Evolutionary conservation across 2,113 vertebrate species (phyloP).

Genomic region (Pungitius pungitius): DNA sequence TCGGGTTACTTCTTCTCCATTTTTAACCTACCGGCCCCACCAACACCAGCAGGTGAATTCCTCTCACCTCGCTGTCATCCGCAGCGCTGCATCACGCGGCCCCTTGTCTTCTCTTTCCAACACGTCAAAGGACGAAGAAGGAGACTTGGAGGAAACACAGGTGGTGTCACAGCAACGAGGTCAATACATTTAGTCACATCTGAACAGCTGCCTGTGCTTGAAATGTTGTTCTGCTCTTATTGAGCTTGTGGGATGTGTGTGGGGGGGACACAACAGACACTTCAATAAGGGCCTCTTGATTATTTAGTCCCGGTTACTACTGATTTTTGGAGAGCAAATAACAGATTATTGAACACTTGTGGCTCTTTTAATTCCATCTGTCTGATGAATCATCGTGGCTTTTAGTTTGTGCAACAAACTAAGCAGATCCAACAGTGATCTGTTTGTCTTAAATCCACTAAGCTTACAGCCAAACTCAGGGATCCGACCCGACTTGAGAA

Average conservation of each 20-base stretch:
- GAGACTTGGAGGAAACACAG: slow-evolving; percentile 60
- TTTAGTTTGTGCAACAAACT: slow-evolving; percentile 25
- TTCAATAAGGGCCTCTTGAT: not conserved
- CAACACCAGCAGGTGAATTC: slow-evolving; percentile 39
- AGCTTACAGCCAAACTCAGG: not conserved
- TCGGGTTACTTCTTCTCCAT: slow-evolving; percentile 25
- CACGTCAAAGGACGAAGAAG: slow-evolving; percentile 56
- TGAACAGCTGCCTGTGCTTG: slow-evolving; percentile 25
- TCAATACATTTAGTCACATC: slow-evolving; percentile 1
- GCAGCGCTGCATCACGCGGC: slow-evolving; percentile 25
- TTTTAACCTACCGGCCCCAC: slow-evolving; percentile 40
- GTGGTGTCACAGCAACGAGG: slow-evolving; percentile 30
- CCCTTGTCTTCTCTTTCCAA: slow-evolving; percentile 10
- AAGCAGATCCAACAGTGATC: slow-evolving; percentile 18
- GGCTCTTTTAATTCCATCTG: not conserved
- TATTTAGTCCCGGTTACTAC: not conserved
- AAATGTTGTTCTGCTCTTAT: slow-evolving; percentile 1
- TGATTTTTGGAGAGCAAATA: not conserved
- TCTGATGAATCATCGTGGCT: not conserved
- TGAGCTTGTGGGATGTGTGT: slow-evolving; percentile 10
- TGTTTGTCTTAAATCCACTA: slow-evolving; percentile 19
- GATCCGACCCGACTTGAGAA: not conserved
- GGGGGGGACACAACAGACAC: slow-evolving; percentile 13
- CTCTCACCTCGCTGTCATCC: slow-evolving; percentile 11
- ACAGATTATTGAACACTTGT: not conserved